Evolutionary conservation across 1,140 invertebrate species (phyloP).

Genomic region (Parapsyche elsis): DNA sequence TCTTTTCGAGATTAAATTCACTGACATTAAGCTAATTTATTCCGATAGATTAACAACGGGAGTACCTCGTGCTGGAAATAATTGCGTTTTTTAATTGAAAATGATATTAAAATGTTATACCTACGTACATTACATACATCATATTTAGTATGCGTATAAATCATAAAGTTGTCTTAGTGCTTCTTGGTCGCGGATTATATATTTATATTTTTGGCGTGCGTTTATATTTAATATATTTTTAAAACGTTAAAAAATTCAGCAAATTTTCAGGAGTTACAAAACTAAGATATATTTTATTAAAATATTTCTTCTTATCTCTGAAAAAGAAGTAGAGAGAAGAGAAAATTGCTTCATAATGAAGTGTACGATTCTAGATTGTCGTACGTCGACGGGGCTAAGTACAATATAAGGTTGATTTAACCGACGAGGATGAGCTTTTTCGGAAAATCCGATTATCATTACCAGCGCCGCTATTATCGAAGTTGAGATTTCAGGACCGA

Average conservation of each 20-base stretch:
- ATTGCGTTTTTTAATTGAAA: slow-evolving; percentile 27
- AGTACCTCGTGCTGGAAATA: slow-evolving; percentile 4
- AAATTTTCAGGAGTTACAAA: background rate
- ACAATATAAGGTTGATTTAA: slow-evolving; percentile 29
- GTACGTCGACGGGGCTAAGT: slow-evolving; percentile 13
- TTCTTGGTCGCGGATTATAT: too few relatives aligned
- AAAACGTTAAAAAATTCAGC: background rate
- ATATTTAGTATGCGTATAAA: too few relatives aligned
- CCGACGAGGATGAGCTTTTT: slow-evolving; percentile 42
- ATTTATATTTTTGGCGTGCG: too few relatives aligned
- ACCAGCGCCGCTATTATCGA: slow-evolving; percentile 20
- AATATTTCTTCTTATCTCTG: background rate
- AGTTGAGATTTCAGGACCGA: background rate
- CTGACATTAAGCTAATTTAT: slow-evolving; percentile 39
- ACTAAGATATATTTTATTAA: background rate
- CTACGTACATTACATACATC: too few relatives aligned
- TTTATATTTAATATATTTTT: too few relatives aligned
- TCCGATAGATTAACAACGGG: slow-evolving; percentile 42
- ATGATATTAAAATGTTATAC: background rate
- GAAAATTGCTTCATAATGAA: slow-evolving; percentile 31
- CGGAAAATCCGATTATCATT: slow-evolving; percentile 40
- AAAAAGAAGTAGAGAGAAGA: slow-evolving; percentile 1
- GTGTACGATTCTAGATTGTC: slow-evolving; percentile 25
- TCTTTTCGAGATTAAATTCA: slow-evolving; percentile 30
- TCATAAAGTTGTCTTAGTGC: too few relatives aligned